phyloP scores from a whole-genome alignment of 2,888 invertebrate genomes.

The Drosophila nigricruria region DNA sequence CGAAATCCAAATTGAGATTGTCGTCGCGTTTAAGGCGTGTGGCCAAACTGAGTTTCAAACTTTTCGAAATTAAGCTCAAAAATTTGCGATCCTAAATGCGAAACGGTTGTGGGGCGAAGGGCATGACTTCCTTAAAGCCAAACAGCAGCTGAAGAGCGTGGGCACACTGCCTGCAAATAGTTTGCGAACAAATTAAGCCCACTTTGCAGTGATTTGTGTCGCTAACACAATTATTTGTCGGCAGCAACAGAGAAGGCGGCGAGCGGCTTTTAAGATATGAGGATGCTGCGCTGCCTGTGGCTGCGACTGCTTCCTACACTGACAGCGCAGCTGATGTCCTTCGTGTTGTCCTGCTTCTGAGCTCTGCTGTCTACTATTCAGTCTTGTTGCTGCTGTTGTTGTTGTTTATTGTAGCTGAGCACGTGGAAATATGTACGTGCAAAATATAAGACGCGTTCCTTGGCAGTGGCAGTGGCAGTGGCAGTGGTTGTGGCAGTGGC shows the following conservation, averaged over 20 bases:
- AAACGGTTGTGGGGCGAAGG: slow-evolving; percentile 3
- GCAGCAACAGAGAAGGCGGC: background rate
- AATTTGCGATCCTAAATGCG: too few species aligned
- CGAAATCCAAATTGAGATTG: slow-evolving; percentile 19
- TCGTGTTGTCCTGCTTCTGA: background rate
- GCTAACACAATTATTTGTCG: slow-evolving; percentile 70
- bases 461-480: background rate
- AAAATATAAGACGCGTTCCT: slow-evolving; percentile 25
- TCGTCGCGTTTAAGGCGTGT: slow-evolving; percentile 15
- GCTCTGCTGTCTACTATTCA: background rate
- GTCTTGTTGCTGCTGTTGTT: background rate
- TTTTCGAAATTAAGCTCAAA: slow-evolving; percentile 28
- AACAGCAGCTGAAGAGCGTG: background rate
- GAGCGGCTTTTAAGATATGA: background rate
- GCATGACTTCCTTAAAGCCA: background rate
- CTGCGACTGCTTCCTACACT: background rate
- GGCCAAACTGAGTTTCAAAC: slow-evolving; percentile 17
- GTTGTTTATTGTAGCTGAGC: background rate
- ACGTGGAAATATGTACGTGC: slow-evolving; percentile 23
- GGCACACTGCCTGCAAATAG: slow-evolving; percentile 42
- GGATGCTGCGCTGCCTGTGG: slow-evolving; percentile 11
- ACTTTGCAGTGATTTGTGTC: slow-evolving; percentile 70
- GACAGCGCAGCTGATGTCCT: background rate
- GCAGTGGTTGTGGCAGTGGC: background rate
- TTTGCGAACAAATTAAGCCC: slow-evolving; percentile 64